phyloP scores from a whole-genome alignment of 2,113 vertebrate genomes.

The Esox niger region DNA sequence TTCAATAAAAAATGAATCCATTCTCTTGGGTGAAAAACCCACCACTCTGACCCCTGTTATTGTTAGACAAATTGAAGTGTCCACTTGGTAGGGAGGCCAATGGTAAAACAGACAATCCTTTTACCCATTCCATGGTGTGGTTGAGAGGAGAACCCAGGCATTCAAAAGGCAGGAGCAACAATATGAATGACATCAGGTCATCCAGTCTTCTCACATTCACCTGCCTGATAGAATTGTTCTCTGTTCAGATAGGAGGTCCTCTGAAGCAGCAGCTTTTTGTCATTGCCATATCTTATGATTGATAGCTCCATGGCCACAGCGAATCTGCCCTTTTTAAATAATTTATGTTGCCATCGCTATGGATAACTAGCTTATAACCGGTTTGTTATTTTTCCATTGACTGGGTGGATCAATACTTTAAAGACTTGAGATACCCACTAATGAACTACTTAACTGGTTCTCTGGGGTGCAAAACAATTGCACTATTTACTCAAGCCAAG shows the following conservation, averaged over 20 bases:
- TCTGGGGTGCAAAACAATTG: slow-evolving; percentile 70
- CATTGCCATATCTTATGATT: slow-evolving; percentile 97
- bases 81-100: slow-evolving; percentile 78
- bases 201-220: slow-evolving; percentile 85
- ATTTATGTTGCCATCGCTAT: slow-evolving; percentile 98
- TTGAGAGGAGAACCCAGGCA: slow-evolving; percentile 81
- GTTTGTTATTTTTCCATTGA: slow-evolving; percentile 99
- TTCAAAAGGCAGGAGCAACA: slow-evolving; percentile 95
- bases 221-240: slow-evolving; percentile 97
- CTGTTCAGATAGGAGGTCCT: slow-evolving; percentile 83
- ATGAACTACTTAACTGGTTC: slow-evolving; percentile 77
- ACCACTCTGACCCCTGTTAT: slow-evolving; percentile 85
- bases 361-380: slow-evolving; percentile 96
- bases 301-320: slow-evolving; percentile 97
- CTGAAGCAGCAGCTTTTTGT: slow-evolving; percentile 92
- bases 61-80: slow-evolving; percentile 96
- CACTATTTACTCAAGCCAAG: slow-evolving; percentile 52
- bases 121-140: slow-evolving; percentile 88
- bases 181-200: slow-evolving; percentile 97
- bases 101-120: slow-evolving; percentile 91
- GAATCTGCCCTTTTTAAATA: slow-evolving; percentile 99
- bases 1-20: slow-evolving; percentile 95
- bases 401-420: slow-evolving; percentile 90
- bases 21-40: slow-evolving; percentile 81
- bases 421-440: slow-evolving; percentile 86